Evolutionary conservation across 2,797 vertebrate genomes (phyloP).

Genomic region (Acrocephalus scirpaceus): DNA sequence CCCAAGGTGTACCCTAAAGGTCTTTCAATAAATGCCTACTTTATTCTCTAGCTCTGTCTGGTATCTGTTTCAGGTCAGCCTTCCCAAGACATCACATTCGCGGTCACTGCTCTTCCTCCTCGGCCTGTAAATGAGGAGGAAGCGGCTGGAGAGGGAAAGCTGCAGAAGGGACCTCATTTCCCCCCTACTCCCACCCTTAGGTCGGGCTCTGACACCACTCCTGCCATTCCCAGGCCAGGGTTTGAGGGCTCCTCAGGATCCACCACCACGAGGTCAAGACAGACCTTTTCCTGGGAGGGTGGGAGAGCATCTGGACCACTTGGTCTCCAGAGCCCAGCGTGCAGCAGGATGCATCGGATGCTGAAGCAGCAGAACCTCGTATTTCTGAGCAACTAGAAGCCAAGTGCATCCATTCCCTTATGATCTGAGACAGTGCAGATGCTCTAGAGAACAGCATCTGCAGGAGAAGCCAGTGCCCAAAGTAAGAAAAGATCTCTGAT

Average conservation of each 20-base stretch:
- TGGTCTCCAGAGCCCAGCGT: rapidly evolving
- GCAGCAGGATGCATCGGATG: rapidly evolving
- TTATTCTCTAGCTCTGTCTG: no score
- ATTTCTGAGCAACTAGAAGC: neutral
- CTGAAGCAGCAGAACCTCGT: neutral
- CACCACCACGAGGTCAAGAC: rapidly evolving
- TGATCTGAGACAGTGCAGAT: rapidly evolving
- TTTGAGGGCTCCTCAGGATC: neutral
- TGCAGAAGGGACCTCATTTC: neutral
- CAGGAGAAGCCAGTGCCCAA: neutral
- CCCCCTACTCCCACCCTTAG: neutral
- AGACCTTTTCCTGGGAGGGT: neutral
- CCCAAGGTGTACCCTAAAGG: no score
- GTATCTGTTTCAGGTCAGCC: no score
- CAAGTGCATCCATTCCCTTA: neutral
- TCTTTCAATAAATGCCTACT: no score
- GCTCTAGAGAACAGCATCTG: neutral
- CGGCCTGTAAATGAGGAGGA: neutral
- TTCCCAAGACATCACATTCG: neutral
- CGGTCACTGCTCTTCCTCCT: rapidly evolving
- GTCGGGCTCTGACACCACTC: neutral
- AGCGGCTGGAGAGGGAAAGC: neutral
- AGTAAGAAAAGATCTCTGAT: neutral
- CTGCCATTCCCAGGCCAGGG: rapidly evolving
- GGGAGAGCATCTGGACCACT: rapidly evolving